Conservation (phyloP, 2,888 invertebrate species). For the Aphodius sticticus region DNA sequence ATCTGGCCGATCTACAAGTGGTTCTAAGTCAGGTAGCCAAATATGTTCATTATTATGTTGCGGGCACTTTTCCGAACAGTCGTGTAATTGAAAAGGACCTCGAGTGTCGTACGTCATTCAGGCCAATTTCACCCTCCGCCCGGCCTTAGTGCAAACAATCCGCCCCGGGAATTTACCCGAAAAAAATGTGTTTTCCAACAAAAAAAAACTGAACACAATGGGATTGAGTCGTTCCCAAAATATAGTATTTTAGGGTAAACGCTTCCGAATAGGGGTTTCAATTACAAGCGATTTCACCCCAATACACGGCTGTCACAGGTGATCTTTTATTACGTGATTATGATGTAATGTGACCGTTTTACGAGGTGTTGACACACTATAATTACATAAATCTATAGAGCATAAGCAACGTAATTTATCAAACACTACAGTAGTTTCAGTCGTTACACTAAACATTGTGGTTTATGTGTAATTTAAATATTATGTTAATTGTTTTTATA, state of each 20-base stretch:
- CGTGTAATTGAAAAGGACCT: neutral
- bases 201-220: slow-evolving; percentile 49
- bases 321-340: slow-evolving; percentile 4
- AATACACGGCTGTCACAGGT: neutral
- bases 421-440: too few relatives aligned
- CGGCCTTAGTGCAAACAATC: slow-evolving; percentile 31
- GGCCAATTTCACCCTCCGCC: slow-evolving; percentile 29
- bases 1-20: neutral
- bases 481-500: too few relatives aligned
- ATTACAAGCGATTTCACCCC: slow-evolving; percentile 39
- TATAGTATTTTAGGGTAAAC: slow-evolving; percentile 45
- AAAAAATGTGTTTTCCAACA: slow-evolving; percentile 37
- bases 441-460: too few relatives aligned
- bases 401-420: too few relatives aligned
- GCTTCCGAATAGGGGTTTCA: slow-evolving; percentile 46
- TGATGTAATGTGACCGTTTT: neutral
- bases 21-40: neutral
- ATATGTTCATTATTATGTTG: neutral
- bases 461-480: too few relatives aligned
- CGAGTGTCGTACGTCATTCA: slow-evolving; percentile 17
- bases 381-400: too few relatives aligned
- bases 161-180: slow-evolving; percentile 35
- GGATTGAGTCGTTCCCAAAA: slow-evolving; percentile 39
- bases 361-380: too few relatives aligned
- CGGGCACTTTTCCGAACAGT: neutral